phyloP scores from a whole-genome alignment of 1,140 invertebrate species.

The Catajapyx aquilonaris region DNA sequence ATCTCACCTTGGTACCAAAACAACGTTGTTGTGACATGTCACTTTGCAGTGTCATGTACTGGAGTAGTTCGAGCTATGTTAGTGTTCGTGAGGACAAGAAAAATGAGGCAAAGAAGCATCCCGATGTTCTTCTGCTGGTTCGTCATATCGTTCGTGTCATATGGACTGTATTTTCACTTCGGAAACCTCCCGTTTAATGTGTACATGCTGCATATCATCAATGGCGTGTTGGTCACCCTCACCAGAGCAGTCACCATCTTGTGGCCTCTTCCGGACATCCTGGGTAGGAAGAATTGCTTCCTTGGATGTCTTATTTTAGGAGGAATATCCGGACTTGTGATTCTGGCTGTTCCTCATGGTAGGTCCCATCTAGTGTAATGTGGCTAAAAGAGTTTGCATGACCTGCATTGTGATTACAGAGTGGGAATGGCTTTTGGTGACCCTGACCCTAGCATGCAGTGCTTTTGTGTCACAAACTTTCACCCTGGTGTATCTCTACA shows the following conservation, averaged over 20 bases:
- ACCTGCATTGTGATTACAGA: too few relatives aligned
- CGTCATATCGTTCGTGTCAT: not conserved
- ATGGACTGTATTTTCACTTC: not conserved
- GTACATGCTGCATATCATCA: not conserved
- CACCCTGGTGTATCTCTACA: too few relatives aligned
- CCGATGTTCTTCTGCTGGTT: not conserved
- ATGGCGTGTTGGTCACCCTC: not conserved
- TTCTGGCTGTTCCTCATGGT: not conserved
- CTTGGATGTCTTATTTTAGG: not conserved
- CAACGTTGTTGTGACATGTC: too few relatives aligned
- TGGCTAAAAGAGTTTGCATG: too few relatives aligned
- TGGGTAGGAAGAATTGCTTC: not conserved
- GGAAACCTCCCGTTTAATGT: not conserved
- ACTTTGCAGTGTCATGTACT: too few relatives aligned
- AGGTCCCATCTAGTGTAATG: too few relatives aligned
- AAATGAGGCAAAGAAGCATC: not conserved
- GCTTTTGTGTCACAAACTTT: too few relatives aligned
- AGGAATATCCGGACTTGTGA: not conserved
- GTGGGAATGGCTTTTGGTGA: too few relatives aligned
- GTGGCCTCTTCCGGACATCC: not conserved
- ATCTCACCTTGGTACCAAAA: too few relatives aligned
- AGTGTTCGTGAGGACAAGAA: not conserved
- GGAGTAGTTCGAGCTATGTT: too few relatives aligned
- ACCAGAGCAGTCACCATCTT: not conserved
- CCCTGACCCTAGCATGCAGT: too few relatives aligned